These are phyloP conservation scores for Mythimna pallens DNA, from an alignment of 2,888 invertebrate genomes.

Conservation along the genomic window DNA sequence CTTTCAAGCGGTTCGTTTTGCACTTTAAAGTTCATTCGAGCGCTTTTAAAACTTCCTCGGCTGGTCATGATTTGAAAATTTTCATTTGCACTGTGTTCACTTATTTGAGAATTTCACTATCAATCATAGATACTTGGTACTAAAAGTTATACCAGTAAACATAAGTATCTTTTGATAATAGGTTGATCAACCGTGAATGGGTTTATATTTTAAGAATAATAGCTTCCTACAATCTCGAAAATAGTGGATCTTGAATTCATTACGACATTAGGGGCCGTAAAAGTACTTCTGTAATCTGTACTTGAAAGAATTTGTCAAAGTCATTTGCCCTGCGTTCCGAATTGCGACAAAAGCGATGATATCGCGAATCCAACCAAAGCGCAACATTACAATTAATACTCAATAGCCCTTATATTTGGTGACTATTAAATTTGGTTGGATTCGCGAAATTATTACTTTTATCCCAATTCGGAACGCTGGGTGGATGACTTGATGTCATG, in stretches of 20 bases:
- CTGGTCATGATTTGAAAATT: conserved; percentile 79
- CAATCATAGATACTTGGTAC: not conserved
- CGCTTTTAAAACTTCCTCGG: conserved; percentile 81
- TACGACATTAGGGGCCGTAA: not conserved
- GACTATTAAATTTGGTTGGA: too few species aligned
- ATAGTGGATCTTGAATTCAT: conserved; percentile 16
- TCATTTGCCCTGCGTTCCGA: too few species aligned
- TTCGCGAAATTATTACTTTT: too few species aligned
- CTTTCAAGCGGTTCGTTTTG: conserved; percentile 84
- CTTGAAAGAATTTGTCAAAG: not conserved
- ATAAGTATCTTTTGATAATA: not conserved
- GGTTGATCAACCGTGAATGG: conserved; percentile 4
- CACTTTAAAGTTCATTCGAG: conserved; percentile 86
- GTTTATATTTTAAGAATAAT: conserved; percentile 25
- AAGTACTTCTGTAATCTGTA: not conserved
- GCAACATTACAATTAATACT: too few species aligned
- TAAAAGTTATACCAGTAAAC: conserved; percentile 2
- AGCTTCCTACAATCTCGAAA: not conserved
- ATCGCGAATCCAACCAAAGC: too few species aligned
- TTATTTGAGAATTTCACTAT: conserved; percentile 7
- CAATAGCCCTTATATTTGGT: too few species aligned
- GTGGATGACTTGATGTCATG: too few species aligned
- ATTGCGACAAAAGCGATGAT: too few species aligned
- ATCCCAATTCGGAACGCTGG: too few species aligned
- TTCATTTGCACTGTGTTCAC: conserved; percentile 51